Evolutionary conservation across 2,113 vertebrate genomes (phyloP).

Genomic region (Acinonyx jubatus): DNA sequence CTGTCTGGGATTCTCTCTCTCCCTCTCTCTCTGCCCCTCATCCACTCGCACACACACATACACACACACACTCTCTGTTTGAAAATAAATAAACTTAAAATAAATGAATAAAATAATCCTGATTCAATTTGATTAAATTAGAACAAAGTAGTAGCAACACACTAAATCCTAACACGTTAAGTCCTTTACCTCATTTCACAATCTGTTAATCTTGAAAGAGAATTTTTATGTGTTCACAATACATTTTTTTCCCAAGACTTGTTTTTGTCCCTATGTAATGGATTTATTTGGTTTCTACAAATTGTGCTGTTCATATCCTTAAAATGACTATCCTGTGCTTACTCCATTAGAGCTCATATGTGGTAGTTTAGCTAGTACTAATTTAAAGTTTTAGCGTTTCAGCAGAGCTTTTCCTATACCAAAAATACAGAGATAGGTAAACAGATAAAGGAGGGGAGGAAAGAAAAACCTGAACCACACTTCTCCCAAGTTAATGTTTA

Average conservation of each 20-base stretch:
- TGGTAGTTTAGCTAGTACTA: conserved; percentile 9
- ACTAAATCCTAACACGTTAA: not conserved
- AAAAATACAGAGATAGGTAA: conserved; percentile 48
- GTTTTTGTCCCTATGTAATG: not conserved
- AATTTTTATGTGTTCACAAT: not conserved
- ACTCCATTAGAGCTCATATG: not conserved
- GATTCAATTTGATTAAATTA: not conserved
- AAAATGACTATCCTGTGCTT: conserved; percentile 14
- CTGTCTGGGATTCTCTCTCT: too few species aligned
- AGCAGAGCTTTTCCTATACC: conserved; percentile 72
- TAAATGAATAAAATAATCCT: not conserved
- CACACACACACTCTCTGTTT: too few species aligned
- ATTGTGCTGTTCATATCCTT: conserved; percentile 14
- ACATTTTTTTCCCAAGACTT: conserved; percentile 1
- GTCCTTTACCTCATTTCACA: not conserved
- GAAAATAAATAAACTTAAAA: too few species aligned
- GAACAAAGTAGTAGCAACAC: not conserved
- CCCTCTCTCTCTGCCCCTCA: too few species aligned
- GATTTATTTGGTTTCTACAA: conserved; percentile 29
- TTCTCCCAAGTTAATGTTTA: conserved; percentile 88
- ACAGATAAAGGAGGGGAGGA: not conserved
- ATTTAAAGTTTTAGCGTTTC: conserved; percentile 64
- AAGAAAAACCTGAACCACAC: conserved; percentile 58
- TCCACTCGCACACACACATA: too few species aligned
- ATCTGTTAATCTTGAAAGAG: conserved; percentile 11